Evolutionary conservation across 53 echinoderm and acorn worm genomes (phyloP).

Genomic region (Pentamera pediparva): DNA sequence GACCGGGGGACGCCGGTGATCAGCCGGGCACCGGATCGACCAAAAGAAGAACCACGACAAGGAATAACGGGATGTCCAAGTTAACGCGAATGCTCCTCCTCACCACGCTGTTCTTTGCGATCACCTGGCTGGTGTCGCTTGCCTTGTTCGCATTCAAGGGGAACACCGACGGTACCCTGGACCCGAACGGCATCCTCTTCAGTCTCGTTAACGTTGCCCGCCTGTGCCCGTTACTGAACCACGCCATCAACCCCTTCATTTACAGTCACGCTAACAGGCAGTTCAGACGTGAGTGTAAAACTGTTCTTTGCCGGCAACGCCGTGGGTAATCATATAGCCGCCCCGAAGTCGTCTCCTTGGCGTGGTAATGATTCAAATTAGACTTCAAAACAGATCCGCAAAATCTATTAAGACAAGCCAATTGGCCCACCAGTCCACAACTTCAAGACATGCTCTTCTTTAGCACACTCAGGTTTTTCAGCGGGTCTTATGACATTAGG

Average conservation of each 20-base stretch:
- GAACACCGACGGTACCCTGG: background rate
- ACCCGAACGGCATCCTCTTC: background rate
- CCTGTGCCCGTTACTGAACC: background rate
- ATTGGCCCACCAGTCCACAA: no score
- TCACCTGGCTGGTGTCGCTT: background rate
- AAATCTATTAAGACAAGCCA: no score
- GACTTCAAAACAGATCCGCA: no score
- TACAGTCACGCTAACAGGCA: constrained; percentile 6
- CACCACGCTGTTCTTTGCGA: background rate
- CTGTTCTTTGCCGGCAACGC: background rate
- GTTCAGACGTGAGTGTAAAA: background rate
- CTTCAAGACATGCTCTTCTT: no score
- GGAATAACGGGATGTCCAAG: background rate
- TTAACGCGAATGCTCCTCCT: background rate
- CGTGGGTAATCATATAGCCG: no score
- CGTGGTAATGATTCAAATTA: no score
- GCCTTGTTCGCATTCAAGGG: background rate
- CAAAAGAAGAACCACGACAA: background rate
- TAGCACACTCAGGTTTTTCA: no score
- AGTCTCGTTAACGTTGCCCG: background rate
- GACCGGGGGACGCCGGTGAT: no score
- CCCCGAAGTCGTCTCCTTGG: no score
- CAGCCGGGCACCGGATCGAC: background rate
- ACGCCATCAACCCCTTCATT: constrained; percentile 5
- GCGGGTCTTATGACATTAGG: no score